These are phyloP conservation scores for Phenganax subtilis DNA, from an alignment of 92 coral and sea anemone species.

Conservation along the genomic window DNA sequence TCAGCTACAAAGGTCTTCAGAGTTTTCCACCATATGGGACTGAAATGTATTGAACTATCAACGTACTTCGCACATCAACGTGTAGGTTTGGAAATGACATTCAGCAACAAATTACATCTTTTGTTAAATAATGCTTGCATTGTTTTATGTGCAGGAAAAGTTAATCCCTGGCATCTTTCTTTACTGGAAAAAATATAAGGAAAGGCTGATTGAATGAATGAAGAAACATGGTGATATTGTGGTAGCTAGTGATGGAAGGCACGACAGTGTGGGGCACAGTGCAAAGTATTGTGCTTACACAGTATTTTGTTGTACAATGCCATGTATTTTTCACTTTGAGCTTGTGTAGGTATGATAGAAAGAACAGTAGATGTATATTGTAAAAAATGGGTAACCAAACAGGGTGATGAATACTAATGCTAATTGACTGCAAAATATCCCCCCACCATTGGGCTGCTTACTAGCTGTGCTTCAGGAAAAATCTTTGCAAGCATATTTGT, in stretches of 20 bases:
- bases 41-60: conserved; percentile 14
- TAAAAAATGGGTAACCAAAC: too few species aligned
- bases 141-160: conserved; percentile 8
- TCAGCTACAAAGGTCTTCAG: conserved; percentile 21
- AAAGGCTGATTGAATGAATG: not conserved
- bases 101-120: not conserved
- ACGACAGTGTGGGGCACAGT: conserved; percentile 31
- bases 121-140: not conserved
- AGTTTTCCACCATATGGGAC: conserved; percentile 21
- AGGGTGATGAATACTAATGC: too few species aligned
- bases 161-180: conserved; percentile 9
- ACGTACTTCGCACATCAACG: conserved; percentile 24
- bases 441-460: too few species aligned
- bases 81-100: not conserved
- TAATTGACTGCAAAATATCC: too few species aligned
- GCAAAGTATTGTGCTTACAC: conserved; percentile 31
- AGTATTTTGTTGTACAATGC: conserved; percentile 19
- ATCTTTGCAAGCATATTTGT: not conserved
- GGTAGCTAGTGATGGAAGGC: conserved; percentile 32
- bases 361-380: not conserved
- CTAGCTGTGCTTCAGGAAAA: not conserved
- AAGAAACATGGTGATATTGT: conserved; percentile 15
- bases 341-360: conserved; percentile 12
- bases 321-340: conserved; percentile 8
- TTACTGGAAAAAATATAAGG: conserved; percentile 30